Conservation (phyloP, 2,113 vertebrate genomes). For the Azemiops feae region DNA sequence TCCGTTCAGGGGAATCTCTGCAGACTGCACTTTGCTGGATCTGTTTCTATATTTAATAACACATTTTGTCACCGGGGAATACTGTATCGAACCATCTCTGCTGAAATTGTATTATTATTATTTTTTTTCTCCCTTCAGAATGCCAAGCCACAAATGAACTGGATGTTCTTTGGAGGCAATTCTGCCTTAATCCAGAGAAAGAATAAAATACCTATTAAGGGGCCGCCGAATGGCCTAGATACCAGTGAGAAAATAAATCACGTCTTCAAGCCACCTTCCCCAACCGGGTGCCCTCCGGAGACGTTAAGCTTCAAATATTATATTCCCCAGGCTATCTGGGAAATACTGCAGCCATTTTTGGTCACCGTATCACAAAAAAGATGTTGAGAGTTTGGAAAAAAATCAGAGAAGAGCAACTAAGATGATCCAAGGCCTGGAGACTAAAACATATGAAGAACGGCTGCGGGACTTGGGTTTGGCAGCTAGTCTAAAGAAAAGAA, state of each 20-base stretch:
- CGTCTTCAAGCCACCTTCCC: not conserved
- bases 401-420: too few relatives aligned
- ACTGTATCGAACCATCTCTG: slow-evolving; percentile 54
- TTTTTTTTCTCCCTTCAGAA: not conserved
- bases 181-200: not conserved
- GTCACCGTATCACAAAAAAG: too few relatives aligned
- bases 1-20: slow-evolving; percentile 56
- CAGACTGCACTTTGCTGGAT: slow-evolving; percentile 65
- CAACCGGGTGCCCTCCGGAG: not conserved
- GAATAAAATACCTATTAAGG: not conserved
- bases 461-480: too few relatives aligned
- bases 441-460: too few relatives aligned
- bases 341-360: too few relatives aligned
- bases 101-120: slow-evolving; percentile 54
- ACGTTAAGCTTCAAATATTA: not conserved
- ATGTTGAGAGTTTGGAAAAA: too few relatives aligned
- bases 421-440: too few relatives aligned
- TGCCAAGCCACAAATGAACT: slow-evolving; percentile 34
- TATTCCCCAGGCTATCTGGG: too few relatives aligned
- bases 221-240: not conserved
- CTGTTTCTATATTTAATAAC: slow-evolving; percentile 79
- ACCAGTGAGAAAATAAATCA: not conserved
- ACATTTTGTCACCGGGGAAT: slow-evolving; percentile 65
- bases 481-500: too few relatives aligned
- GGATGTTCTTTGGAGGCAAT: slow-evolving; percentile 26